Conservation (phyloP, 2,113 vertebrate species). For the Dipodomys spectabilis region DNA sequence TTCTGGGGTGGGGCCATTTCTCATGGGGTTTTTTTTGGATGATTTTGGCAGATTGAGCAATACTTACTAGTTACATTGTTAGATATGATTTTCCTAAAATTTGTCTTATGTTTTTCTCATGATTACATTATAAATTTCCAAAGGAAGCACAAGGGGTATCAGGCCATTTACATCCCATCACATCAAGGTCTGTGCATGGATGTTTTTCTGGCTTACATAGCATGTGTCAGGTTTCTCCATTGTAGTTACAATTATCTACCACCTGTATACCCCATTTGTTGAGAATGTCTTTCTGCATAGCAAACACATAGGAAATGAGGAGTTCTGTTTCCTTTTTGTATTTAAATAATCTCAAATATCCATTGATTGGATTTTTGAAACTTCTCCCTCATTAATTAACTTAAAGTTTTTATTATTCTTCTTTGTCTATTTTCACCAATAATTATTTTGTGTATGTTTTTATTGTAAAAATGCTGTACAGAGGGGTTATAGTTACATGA, state of each 20-base stretch:
- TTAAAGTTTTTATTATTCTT: background rate
- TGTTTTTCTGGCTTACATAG: background rate
- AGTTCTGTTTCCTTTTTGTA: background rate
- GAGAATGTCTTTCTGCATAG: background rate
- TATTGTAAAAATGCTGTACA: no score
- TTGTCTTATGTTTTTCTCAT: background rate
- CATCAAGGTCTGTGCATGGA: background rate
- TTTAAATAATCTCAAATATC: background rate
- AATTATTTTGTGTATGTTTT: background rate
- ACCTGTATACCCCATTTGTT: background rate
- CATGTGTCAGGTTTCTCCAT: background rate
- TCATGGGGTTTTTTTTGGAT: background rate
- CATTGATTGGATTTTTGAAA: background rate
- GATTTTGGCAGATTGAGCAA: background rate
- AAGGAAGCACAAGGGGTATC: background rate
- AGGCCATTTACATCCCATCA: background rate
- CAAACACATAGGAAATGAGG: background rate
- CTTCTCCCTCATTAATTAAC: background rate
- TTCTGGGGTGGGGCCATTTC: background rate
- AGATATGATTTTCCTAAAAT: background rate
- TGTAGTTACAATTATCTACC: background rate
- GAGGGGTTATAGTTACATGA: no score
- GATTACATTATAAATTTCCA: background rate
- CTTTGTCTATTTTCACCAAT: background rate
- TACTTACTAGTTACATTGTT: background rate